Evolutionary conservation across 2,113 vertebrate genomes (phyloP), one percentile per base, ranked within the genome.

Genomic region (Alaudala cheleensis): DNA sequence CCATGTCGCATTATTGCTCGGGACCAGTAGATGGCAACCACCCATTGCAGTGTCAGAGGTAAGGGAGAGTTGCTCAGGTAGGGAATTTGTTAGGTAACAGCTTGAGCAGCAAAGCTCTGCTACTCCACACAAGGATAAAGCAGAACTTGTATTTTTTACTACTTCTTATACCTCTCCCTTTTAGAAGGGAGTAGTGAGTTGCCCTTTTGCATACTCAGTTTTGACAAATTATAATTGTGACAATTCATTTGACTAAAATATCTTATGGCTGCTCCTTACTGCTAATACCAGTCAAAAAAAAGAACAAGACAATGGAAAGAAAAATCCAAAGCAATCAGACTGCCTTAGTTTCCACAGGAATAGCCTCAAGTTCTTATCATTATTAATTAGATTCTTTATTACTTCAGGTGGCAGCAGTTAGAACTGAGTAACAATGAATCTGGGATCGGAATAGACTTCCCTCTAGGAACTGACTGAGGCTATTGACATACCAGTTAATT

Each of bases 21-120:
- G 78, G 79, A 84, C 97, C 97, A 97, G 96, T 73, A 97, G 97
- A 86, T 95, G 96, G 97, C 97, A 97, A 96, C 82, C 95, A 86
- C 25, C 65, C 77, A 67, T 92, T 91, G 91, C 71, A 45, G 37
- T 65, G 87, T 50, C 86, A 80, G 73, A 92, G 62, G 67, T 65
- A 93, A 77, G 56, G 12, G 58, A 39, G 64, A 67, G 6, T 31
- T 54, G 57, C 57, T 88, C 66, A 49, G 62, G 58, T 72, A 17
- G 42, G n/a, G 24, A 16, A 22, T 86, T 66, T 81, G n/a, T 61
- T 54, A 44, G 13, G 15, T 28, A 47, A 23, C 47, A 34, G 8
- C n/a, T 74, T 56, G 37, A 86, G 40, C 29, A 90, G 33, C 24
- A 57, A 42, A 85, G 37, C 57, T 84, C 77, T 61, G n/a, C 60